Evolutionary conservation across 2,113 vertebrate genomes (phyloP), one percentile per base, ranked within the genome.

Genomic region (Stigmatopora nigra): DNA sequence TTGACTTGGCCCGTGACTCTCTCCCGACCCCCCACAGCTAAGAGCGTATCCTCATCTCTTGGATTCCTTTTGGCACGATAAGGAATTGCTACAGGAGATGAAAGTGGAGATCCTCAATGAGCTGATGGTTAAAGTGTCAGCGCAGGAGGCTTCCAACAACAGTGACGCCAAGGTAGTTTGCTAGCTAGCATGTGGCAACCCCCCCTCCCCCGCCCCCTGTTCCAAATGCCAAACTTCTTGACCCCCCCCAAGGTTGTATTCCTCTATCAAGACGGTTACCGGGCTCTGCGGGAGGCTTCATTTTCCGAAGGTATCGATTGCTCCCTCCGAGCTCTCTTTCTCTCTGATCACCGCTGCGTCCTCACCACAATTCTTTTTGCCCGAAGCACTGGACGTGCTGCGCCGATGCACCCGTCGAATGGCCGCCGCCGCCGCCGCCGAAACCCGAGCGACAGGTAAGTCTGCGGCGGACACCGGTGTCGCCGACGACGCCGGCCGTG

Each of bases 301-400:
- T 74, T 82, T 65, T 45, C 4, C 65, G 55, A 86, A 79, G 86
- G 86, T 88, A 82, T 15, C 1, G 1, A 10, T 25, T 15, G 17
- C 16, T 15, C 36, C 6, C 8, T 59, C 3, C 4, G 4, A 17
- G 0, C 4, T 12, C 9, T 3, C 7, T 12, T 4, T 3, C 7
- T 41, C 9, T 8, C 38, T 59, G 17, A 19, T 38, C 12, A 17
- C 2, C 5, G 13, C 2, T 20, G 38, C 13, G 57, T 38, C n/a
- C 17, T 12, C 44, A 13, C 5, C 3, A 70, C 68, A 44, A 44
- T 12, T 10, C 53, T 36, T 67, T 3, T 13, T 44, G 55, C 73
- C 70, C 49, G 2, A 52, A 87, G 86, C 84, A 61, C 41, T 87
- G 16, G 3, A 72, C 44, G 16, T 76, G 0, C 19, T 86, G 12